These are phyloP conservation scores for Chelonus insularis DNA, from an alignment of 1,140 invertebrate species.

Conservation along the genomic window DNA sequence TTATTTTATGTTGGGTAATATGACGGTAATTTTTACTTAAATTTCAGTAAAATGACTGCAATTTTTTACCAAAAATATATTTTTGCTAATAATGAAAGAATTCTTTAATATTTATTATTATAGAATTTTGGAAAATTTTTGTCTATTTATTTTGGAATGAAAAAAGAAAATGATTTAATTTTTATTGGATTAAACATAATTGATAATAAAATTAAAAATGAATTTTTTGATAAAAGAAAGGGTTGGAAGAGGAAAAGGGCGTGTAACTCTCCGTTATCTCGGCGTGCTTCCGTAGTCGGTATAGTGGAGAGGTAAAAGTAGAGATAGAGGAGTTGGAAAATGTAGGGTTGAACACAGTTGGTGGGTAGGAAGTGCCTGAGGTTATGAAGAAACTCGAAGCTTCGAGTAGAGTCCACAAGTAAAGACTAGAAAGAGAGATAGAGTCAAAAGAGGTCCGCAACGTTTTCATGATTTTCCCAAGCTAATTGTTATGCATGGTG, in stretches of 20 bases:
- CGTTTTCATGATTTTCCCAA: conserved; percentile 59
- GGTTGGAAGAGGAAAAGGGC: conserved; percentile 42
- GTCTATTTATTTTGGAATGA: no score
- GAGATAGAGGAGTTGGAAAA: conserved; percentile 10
- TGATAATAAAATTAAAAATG: no score
- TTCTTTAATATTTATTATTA: no score
- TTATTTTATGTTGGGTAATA: no score
- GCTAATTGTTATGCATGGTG: conserved; percentile 61
- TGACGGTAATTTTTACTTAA: no score
- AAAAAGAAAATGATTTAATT: no score
- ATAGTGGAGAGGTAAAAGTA: conserved; percentile 11
- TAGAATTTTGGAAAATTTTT: no score
- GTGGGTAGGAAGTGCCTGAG: conserved; percentile 11
- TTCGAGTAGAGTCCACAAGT: neutral
- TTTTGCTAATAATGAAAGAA: no score
- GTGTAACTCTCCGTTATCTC: conserved; percentile 58
- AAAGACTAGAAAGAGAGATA: neutral
- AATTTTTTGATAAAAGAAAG: conserved; percentile 11
- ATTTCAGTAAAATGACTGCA: no score
- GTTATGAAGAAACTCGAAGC: conserved; percentile 14
- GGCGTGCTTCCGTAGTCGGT: conserved; percentile 47
- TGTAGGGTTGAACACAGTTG: conserved; percentile 17
- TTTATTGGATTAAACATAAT: no score
- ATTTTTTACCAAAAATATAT: no score
- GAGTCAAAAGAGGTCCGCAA: conserved; percentile 48